Evolutionary conservation across 2,113 vertebrate species (phyloP).

Genomic region (Chionodraco myersi): DNA sequence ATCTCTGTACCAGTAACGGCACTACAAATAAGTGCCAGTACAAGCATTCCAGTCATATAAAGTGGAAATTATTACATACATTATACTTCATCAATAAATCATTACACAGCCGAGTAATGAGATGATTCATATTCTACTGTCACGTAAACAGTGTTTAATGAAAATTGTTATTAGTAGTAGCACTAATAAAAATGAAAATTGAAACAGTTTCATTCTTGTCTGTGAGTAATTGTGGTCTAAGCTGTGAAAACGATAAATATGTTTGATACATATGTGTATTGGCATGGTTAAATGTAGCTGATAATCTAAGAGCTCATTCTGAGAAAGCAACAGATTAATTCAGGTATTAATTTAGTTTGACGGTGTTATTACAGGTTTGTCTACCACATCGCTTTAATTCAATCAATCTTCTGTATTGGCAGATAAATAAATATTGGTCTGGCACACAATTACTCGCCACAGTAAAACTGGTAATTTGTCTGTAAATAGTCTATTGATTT

Average conservation of each 20-base stretch:
- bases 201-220: constrained; percentile 8
- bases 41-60: neutral
- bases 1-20: neutral
- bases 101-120: constrained; percentile 36
- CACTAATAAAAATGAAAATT: constrained; percentile 46
- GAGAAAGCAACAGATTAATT: constrained; percentile 34
- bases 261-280: neutral
- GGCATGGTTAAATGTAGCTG: constrained; percentile 26
- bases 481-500: constrained; percentile 68
- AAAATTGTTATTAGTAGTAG: constrained; percentile 30
- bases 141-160: constrained; percentile 45
- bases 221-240: constrained; percentile 25
- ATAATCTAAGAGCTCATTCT: constrained; percentile 40
- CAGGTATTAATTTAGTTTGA: constrained; percentile 32
- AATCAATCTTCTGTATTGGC: constrained; percentile 60
- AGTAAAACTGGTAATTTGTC: constrained; percentile 65
- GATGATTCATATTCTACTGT: constrained; percentile 34
- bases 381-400: constrained; percentile 22
- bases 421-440: constrained; percentile 59
- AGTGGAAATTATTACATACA: neutral
- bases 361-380: constrained; percentile 41
- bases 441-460: constrained; percentile 62
- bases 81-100: neutral
- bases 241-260: constrained; percentile 37
- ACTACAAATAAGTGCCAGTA: neutral